Percentiles rank a stretch among this genome's conserved stretches.
Conservation (phyloP, 2,797 vertebrate genomes). For the Lithobates sylvaticus region DNA sequence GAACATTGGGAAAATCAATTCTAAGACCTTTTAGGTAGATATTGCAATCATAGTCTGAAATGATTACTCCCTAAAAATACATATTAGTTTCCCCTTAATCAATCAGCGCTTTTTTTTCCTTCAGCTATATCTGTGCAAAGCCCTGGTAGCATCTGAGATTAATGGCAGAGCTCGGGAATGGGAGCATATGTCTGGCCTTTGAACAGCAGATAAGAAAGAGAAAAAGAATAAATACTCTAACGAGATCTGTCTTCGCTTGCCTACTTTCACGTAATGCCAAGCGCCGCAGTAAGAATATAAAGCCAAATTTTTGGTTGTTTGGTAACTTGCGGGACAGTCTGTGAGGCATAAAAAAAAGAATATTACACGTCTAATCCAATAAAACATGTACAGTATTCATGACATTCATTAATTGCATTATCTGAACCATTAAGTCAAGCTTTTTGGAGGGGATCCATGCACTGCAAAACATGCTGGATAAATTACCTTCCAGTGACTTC, state of each 20-base stretch:
- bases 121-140: conserved; percentile 51
- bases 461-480: too few species aligned
- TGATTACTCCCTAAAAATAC: too few species aligned
- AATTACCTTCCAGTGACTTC: background rate
- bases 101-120: conserved; percentile 65
- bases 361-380: background rate
- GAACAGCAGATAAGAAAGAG: conserved; percentile 63
- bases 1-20: too few species aligned
- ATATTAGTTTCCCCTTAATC: conserved; percentile 57
- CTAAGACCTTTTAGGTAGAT: too few species aligned
- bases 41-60: too few species aligned
- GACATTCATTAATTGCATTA: conserved; percentile 4
- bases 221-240: conserved; percentile 62
- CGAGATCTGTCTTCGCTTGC: conserved; percentile 64
- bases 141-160: conserved; percentile 68
- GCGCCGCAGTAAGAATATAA: conserved; percentile 45
- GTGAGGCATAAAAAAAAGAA: background rate
- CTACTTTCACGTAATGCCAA: conserved; percentile 67
- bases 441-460: too few species aligned
- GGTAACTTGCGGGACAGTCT: conserved; percentile 20
- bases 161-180: conserved; percentile 64
- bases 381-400: background rate
- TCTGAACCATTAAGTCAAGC: background rate
- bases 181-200: conserved; percentile 67
- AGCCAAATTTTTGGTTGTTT: conserved; percentile 64